Base-by-base conservation (phyloP, 2,888 invertebrate species). In the Diarsia mendica region DNA sequence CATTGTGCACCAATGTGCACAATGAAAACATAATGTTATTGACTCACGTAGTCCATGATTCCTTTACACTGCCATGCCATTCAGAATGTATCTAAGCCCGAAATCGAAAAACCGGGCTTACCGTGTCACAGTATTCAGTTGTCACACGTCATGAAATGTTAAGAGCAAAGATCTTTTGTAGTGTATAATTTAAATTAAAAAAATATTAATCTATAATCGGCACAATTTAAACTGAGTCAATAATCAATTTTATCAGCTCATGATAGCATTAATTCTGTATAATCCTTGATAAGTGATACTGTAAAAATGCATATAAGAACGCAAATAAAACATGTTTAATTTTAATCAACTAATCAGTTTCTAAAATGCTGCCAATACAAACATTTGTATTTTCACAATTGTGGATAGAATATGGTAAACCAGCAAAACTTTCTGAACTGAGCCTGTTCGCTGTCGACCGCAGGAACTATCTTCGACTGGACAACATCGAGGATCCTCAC, bases 331-430 rank as follows among this genome's bases (percentile, higher is more conserved):
- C 4, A n/a, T 53, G 53, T 11, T 5, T 11, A 1, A 6, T 23
- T 23, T 53, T 3, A 55, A 13, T 23, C 23, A 13, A 55, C 6
- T 55, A 23, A 55, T 55, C 55, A 23, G n/a, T 55, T 23, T 53
- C 4, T 23, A 23, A 55, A 55, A 55, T 55, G 55, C 13, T 55
- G 23, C 23, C 55, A 23, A 55, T 55, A 55, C 23, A 55, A 55
- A 55, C 55, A 23, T 23, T 55, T 13, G 67, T 68, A 46, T 60
- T 68, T 68, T 28, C 48, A 20, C 10, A 68, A 44, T 1, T 68
- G 23, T 13, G 44, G 23, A 18, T 20, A 28, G 18, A 55, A 46
- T 20, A 13, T 9, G 18, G 28, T 13, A 28, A 28, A 28, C 55
- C 67, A 44, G 18, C 8, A 1, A 44, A 44, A 13, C 3, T 55